A percentile compares a stretch with the other conserved stretches of the same genome.
Evolutionary conservation across 1,140 invertebrate genomes (phyloP).

Genomic region (Drosophila ficusphila): DNA sequence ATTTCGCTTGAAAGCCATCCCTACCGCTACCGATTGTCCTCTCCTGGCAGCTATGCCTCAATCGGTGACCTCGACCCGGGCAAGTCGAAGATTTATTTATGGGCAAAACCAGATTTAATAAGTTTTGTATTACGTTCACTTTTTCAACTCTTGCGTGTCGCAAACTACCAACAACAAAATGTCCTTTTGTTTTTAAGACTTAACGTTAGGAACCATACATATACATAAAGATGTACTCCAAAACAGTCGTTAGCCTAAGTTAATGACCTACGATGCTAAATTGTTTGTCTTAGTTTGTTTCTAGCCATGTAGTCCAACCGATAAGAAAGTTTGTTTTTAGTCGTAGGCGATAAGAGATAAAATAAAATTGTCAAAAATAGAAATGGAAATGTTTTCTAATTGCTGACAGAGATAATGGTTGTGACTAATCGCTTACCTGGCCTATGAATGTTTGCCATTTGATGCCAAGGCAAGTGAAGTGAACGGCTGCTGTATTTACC

Average conservation of each 20-base stretch:
- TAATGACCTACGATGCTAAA: slow-evolving; percentile 24
- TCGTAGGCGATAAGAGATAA: slow-evolving; percentile 21
- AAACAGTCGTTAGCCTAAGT: slow-evolving; percentile 43
- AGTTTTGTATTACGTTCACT: slow-evolving; percentile 54
- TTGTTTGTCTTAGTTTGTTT: slow-evolving; percentile 47
- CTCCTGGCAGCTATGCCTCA: slow-evolving; percentile 60
- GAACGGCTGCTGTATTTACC: no score
- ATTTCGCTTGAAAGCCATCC: slow-evolving; percentile 38
- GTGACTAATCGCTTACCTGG: background rate
- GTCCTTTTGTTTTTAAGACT: slow-evolving; percentile 59
- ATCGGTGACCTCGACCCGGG: slow-evolving; percentile 14
- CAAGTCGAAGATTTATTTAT: slow-evolving; percentile 37
- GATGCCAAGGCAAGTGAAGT: background rate
- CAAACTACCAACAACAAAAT: slow-evolving; percentile 43
- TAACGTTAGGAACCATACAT: slow-evolving; percentile 34
- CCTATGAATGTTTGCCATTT: background rate
- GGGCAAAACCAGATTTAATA: slow-evolving; percentile 20
- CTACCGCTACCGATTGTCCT: slow-evolving; percentile 3
- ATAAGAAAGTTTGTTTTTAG: slow-evolving; percentile 44
- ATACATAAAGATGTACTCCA: slow-evolving; percentile 48
- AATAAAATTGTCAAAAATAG: slow-evolving; percentile 27
- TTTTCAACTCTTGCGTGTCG: slow-evolving; percentile 39
- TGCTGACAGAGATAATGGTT: background rate
- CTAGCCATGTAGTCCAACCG: slow-evolving; percentile 19
- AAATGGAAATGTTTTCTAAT: slow-evolving; percentile 19